These are phyloP conservation scores for Chlorocebus sabaeus DNA, from an alignment of 2,113 vertebrate species.

Conservation along the genomic window DNA sequence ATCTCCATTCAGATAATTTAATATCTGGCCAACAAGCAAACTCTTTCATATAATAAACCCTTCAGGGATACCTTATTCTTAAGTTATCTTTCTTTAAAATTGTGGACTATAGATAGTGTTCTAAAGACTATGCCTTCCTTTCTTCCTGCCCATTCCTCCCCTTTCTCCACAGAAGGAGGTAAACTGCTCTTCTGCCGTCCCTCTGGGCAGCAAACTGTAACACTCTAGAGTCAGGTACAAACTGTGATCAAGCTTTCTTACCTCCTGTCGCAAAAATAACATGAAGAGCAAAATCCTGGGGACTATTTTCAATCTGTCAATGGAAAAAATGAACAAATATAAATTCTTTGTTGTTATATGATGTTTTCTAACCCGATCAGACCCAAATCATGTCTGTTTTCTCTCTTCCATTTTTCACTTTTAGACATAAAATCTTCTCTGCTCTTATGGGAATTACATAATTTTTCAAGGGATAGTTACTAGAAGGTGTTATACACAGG, in stretches of 20 bases:
- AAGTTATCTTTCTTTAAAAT: neutral
- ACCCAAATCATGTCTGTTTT: neutral
- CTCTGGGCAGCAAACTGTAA: neutral
- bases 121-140: neutral
- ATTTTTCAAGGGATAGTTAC: neutral
- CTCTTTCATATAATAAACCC: neutral
- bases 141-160: neutral
- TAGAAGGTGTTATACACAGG: neutral
- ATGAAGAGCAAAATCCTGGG: constrained; percentile 93
- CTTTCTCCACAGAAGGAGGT: neutral
- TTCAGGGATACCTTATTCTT: neutral
- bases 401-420: neutral
- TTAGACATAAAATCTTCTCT: neutral
- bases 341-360: neutral
- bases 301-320: constrained; percentile 92
- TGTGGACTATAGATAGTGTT: neutral
- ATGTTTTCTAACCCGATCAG: neutral
- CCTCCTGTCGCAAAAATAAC: constrained; percentile 93
- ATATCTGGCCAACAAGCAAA: neutral
- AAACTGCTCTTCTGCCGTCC: neutral
- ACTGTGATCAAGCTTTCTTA: constrained; percentile 70
- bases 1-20: neutral
- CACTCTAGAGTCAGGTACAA: neutral
- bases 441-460: neutral
- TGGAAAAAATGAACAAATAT: neutral